Percentiles rank a stretch among this genome's conserved stretches.
Evolutionary conservation across 2,113 vertebrate genomes (phyloP).

Genomic region (Percina caprodes): DNA sequence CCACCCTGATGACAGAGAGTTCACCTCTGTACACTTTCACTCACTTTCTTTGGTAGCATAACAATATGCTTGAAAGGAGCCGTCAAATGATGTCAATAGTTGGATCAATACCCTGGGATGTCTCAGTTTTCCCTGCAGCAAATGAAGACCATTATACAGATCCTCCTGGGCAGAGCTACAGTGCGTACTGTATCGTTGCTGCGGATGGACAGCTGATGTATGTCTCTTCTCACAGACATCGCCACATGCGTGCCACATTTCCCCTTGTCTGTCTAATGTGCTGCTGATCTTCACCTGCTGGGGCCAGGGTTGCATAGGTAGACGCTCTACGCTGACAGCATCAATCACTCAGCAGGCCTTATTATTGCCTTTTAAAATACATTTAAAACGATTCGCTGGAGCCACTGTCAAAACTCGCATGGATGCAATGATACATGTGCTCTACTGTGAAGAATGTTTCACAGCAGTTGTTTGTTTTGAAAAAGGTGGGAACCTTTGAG

Average conservation of each 20-base stretch:
- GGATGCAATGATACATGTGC: slow-evolving; percentile 52
- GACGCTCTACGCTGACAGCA: slow-evolving; percentile 75
- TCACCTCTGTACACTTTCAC: slow-evolving; percentile 59
- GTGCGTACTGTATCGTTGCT: slow-evolving; percentile 36
- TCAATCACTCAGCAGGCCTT: slow-evolving; percentile 83
- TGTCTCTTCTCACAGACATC: slow-evolving; percentile 65
- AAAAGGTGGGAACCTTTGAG: slow-evolving; percentile 36
- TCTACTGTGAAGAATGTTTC: slow-evolving; percentile 52
- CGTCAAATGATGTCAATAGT: slow-evolving; percentile 83
- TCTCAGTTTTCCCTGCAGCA: slow-evolving; percentile 77
- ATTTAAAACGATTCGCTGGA: slow-evolving; percentile 74
- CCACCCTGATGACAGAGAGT: slow-evolving; percentile 58
- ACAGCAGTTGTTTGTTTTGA: not conserved
- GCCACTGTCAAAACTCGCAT: slow-evolving; percentile 55
- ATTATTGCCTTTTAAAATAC: slow-evolving; percentile 84
- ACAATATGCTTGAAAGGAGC: slow-evolving; percentile 80
- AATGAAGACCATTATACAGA: slow-evolving; percentile 74
- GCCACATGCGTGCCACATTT: slow-evolving; percentile 77
- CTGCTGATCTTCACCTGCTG: slow-evolving; percentile 84
- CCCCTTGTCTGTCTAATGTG: slow-evolving; percentile 78
- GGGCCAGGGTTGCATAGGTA: slow-evolving; percentile 80
- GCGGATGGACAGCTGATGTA: slow-evolving; percentile 67
- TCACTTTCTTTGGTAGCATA: slow-evolving; percentile 61
- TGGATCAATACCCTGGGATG: slow-evolving; percentile 79
- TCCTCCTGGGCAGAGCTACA: slow-evolving; percentile 62